Base-by-base conservation (phyloP, 1,140 invertebrate genomes). In the Diorhabda carinulata region DNA sequence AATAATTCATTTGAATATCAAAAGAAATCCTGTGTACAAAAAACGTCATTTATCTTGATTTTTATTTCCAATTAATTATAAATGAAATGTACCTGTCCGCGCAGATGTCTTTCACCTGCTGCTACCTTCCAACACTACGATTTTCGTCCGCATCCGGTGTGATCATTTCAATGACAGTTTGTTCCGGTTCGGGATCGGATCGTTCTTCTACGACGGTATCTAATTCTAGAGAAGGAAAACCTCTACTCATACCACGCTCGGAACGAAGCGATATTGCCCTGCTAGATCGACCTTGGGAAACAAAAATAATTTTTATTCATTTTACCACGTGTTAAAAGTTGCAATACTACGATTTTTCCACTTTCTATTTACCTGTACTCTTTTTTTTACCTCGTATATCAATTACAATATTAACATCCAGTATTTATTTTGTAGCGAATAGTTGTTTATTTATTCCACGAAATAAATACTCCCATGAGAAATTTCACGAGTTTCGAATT, bases 151-250 rank as follows among this genome's bases (percentile, higher is more conserved):
- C 78, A 70, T 87, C 86, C 41, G 86, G 86, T 3, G 86, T 82
- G 74, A 82, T 85, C 77, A 85, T 81, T 72, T 86, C 85, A 64
- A 86, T 81, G 40, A 77, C 73, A 2, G 79, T 81, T 25, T 74
- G 75, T 62, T 81, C 79, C 40, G 76, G 87, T 78, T 93, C 91
- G 5, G 89, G 88, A 78, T 92, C 91, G 40, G 85, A 87, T 69
- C 89, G 85, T 77, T 93, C 92, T 78, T 93, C 92, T 9, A 93
- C 84, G 7, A 93, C 92, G 0, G 92, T 93, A 77, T 92, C 91
- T 74, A 93, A 82, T 78, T 93, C 91, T 45, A 91, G 78, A 0
- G 89, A 87, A 7, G 90, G 89, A 70, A 91, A 90, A 10, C 86
- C 86, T 72, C 86, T 84, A 69, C 81, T 90, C 78, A 82, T 86